Evolutionary conservation across 2,797 vertebrate species (phyloP).

Genomic region (Micropoecilia bifurca): DNA sequence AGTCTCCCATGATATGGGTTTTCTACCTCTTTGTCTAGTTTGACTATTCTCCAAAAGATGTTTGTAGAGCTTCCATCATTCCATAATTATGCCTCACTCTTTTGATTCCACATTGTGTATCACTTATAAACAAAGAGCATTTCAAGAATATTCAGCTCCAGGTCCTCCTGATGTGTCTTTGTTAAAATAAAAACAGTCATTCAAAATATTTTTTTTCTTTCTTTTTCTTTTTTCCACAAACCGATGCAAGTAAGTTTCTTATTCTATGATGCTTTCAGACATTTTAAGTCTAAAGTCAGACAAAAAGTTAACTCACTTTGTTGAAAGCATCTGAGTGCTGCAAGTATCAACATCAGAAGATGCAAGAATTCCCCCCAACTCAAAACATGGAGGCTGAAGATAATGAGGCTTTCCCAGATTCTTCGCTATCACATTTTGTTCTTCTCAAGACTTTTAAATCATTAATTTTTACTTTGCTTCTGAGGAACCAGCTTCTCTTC

Average conservation of each 20-base stretch:
- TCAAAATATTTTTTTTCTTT: neutral
- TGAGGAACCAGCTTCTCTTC: neutral
- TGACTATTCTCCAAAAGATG: neutral
- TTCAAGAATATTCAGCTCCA: conserved; percentile 5
- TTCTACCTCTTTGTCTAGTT: conserved; percentile 6
- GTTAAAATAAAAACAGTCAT: conserved; percentile 16
- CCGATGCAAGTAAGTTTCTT: neutral
- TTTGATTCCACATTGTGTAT: conserved; percentile 13
- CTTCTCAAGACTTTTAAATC: neutral
- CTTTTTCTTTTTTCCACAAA: neutral
- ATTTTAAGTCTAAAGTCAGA: neutral
- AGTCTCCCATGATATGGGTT: neutral
- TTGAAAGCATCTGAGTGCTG: neutral
- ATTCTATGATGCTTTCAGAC: conserved; percentile 13
- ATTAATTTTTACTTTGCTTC: neutral
- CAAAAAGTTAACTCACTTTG: neutral
- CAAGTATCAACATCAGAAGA: conserved; percentile 2
- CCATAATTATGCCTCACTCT: neutral
- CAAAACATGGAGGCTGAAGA: neutral
- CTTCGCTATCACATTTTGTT: neutral
- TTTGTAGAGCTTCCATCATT: neutral
- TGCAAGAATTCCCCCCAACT: neutral
- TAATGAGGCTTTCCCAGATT: neutral
- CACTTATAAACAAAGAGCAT: conserved; percentile 26
- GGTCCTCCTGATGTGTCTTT: conserved; percentile 18